Evolutionary conservation across 1,140 invertebrate species (phyloP), one percentile per base, ranked within the genome.

Genomic region (Pogonomyrmex californicus): DNA sequence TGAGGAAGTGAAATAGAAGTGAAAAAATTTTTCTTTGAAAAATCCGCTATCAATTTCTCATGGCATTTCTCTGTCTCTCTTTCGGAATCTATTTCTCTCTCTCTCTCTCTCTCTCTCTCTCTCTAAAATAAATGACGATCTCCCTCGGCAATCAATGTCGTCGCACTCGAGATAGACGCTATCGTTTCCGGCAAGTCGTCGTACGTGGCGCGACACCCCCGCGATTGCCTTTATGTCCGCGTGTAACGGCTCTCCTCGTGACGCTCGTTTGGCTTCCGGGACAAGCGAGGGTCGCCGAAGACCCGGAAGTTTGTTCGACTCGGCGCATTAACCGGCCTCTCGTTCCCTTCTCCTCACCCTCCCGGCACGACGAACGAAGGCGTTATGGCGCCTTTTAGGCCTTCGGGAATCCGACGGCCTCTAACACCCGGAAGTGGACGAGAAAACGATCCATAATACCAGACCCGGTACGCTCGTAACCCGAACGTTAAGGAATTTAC

Each of bases 201-300:
- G 56, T 17, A 58, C 44, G 58, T 76, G 70, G 70, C 82, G 60
- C 75, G 56, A 62, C 86, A 79, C 85, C 71, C 81, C 87, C 77
- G 60, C 68, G 56, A 83, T 86, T 88, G 82, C 86, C 36, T 88
- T 76, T 81, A 63, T 71, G 66, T 77, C 77, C 75, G 38, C 41
- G 56, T 86, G 91, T 93, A 94, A 93, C 92, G 92, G 93, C 76
- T 65, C 92, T 93, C 83, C 88, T 91, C 85, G 92, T 79, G 90
- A 93, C 92, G 65, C 93, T 93, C 85, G 76, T 93, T 88, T 91
- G 93, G 93, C 93, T 94, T 94, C 93, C 90, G 91, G 91, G 91
- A 92, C 92, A 92, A 93, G 92, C 92, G 91, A 93, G 93, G 93
- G 92, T 93, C 93, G 92, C 90, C 87, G 92, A 94, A 94, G 93